phyloP scores from a whole-genome alignment of 2,888 invertebrate species.

The Incurvaria masculella region DNA sequence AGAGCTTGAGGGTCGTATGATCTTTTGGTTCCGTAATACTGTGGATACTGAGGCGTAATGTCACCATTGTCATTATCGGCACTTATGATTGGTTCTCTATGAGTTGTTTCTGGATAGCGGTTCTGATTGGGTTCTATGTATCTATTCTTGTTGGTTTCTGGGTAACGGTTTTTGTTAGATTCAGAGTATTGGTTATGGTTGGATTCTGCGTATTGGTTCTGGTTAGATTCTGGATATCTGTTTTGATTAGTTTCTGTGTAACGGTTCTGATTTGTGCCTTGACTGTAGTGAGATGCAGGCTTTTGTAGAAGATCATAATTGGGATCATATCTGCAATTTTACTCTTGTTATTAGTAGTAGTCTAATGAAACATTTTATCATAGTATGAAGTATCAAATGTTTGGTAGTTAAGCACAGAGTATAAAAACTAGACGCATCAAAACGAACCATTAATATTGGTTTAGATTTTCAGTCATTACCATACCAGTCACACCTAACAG shows the following conservation, averaged over 20 bases:
- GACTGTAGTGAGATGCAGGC: slow-evolving; percentile 50
- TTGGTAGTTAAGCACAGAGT: too few species aligned
- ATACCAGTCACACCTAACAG: too few species aligned
- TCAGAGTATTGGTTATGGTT: slow-evolving; percentile 14
- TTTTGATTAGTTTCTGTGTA: slow-evolving; percentile 22
- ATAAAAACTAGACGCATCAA: too few species aligned
- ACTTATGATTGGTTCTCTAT: background rate
- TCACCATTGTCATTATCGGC: background rate
- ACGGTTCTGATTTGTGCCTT: slow-evolving; percentile 40
- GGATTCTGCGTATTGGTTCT: slow-evolving; percentile 1
- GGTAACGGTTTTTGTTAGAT: slow-evolving; percentile 2
- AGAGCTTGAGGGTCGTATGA: slow-evolving; percentile 46
- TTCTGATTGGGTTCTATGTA: slow-evolving; percentile 18
- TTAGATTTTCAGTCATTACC: too few species aligned
- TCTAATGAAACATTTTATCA: too few species aligned
- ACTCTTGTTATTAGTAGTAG: background rate
- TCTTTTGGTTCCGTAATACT: slow-evolving; percentile 34
- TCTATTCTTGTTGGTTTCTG: background rate
- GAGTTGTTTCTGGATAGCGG: slow-evolving; percentile 6
- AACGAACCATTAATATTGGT: too few species aligned
- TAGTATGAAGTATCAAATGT: too few species aligned
- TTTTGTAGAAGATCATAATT: slow-evolving; percentile 53
- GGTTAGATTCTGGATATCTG: slow-evolving; percentile 9
- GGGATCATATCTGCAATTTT: slow-evolving; percentile 50
- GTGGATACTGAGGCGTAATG: slow-evolving; percentile 15